These are phyloP conservation scores for Heliconius erato DNA, from an alignment of 2,888 invertebrate genomes.

Conservation along the genomic window DNA sequence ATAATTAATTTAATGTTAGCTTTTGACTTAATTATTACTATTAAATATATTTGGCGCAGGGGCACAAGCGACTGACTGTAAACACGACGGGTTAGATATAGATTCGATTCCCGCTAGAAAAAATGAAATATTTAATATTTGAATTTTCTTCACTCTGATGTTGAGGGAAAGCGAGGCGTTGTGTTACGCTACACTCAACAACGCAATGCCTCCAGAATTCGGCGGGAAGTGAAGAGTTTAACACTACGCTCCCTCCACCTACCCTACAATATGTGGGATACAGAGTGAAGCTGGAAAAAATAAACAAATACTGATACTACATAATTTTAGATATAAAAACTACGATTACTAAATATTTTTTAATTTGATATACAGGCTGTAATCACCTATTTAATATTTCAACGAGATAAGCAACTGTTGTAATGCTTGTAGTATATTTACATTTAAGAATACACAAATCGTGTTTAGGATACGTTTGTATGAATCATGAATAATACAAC, in stretches of 20 bases:
- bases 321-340: background rate
- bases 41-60: background rate
- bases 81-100: no score
- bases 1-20: background rate
- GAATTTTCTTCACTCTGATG: no score
- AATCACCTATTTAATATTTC: conserved; percentile 11
- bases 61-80: no score
- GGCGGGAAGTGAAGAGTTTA: no score
- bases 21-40: background rate
- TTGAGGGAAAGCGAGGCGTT: no score
- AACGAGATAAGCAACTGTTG: conserved; percentile 4
- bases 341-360: background rate
- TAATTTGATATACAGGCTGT: background rate
- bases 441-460: conserved; percentile 16
- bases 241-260: no score
- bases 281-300: background rate
- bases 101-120: no score
- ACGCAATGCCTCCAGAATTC: no score
- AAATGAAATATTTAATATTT: no score
- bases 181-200: no score
- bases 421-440: conserved; percentile 15
- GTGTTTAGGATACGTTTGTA: conserved; percentile 16
- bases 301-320: no score
- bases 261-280: background rate
- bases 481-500: conserved; percentile 16